Base-by-base conservation (phyloP, 2,888 invertebrate species). In the Glyphotaelius pellucidus region DNA sequence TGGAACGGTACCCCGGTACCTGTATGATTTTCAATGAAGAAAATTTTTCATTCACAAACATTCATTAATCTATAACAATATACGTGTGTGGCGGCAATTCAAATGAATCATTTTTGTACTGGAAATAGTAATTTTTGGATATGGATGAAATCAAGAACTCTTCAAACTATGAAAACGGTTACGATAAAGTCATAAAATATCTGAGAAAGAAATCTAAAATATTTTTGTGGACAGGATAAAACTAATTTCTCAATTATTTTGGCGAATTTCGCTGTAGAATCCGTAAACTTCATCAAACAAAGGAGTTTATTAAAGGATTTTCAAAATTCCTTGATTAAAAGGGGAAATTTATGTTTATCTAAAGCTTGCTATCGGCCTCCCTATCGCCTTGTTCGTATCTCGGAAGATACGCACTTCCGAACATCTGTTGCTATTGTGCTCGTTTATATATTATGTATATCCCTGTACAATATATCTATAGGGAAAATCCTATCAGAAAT, bases 301-400 rank as follows among this genome's bases (percentile, higher is more conserved):
- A 88, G 88, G 67, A 88, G 88, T 88, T 88, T 67, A 88, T 88
- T 88, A 88, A 67, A 67, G 88, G 88, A 88, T 88, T 79, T 88
- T 88, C 88, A 31, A 88, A 47, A 88, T 67, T 88, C 67, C 88
- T 88, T 88, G 88, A 88, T 88, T 88, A 88, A 88, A 88, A 88
- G 30, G 88, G 88, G 88, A 88, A 88, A 88, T 88, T 88, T 88
- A 88, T 67, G 88, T 88, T 88, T 67, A 67, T 47, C 86, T 86
- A 86, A 42, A 86, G 86, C 86, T 35, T 35, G 52, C 88, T 88
- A 88, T 88, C 88, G 88, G 67, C 52, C 30, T 88, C 88, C 35
- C 52, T 88, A 88, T 67, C 30, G 25, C 52, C 67, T 19, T 67
- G 52, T 88, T 88, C 67, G 88, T 67, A 32, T 31, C 52, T 30